A percentile compares a stretch with the other conserved stretches of the same genome.
Evolutionary conservation across 1,140 invertebrate species (phyloP).

Genomic region (Plodia interpunctella): DNA sequence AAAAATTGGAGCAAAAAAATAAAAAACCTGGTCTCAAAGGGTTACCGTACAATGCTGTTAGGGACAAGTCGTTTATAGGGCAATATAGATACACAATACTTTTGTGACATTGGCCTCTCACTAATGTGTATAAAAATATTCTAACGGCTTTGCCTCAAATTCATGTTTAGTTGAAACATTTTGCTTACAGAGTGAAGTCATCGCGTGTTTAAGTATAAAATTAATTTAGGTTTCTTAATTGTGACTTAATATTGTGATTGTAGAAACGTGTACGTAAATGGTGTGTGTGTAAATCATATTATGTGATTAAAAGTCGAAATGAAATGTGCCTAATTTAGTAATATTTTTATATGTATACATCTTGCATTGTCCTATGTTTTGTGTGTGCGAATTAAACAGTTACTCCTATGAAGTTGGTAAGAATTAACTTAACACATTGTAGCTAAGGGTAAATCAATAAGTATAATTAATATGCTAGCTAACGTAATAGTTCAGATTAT

Average conservation of each 20-base stretch:
- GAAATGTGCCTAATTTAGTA: too few relatives aligned
- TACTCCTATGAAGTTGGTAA: too few relatives aligned
- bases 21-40: slow-evolving; percentile 49
- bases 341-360: too few relatives aligned
- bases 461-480: too few relatives aligned
- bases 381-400: too few relatives aligned
- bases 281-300: too few relatives aligned
- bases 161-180: slow-evolving; percentile 38
- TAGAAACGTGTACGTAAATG: too few relatives aligned
- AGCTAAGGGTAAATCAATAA: too few relatives aligned
- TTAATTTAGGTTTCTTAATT: slow-evolving; percentile 11
- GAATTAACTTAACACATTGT: too few relatives aligned
- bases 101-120: slow-evolving; percentile 44
- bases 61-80: slow-evolving; percentile 50
- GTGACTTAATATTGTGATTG: neutral
- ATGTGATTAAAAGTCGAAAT: too few relatives aligned
- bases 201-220: slow-evolving; percentile 15
- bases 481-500: too few relatives aligned
- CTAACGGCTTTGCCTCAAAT: slow-evolving; percentile 41
- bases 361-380: too few relatives aligned
- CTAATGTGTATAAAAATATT: slow-evolving; percentile 61
- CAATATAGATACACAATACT: slow-evolving; percentile 59
- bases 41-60: slow-evolving; percentile 49
- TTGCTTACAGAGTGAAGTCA: slow-evolving; percentile 33
- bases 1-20: slow-evolving; percentile 68